These are phyloP conservation scores for Leucophenga maculata DNA, from an alignment of 2,888 invertebrate species.

Conservation along the genomic window DNA sequence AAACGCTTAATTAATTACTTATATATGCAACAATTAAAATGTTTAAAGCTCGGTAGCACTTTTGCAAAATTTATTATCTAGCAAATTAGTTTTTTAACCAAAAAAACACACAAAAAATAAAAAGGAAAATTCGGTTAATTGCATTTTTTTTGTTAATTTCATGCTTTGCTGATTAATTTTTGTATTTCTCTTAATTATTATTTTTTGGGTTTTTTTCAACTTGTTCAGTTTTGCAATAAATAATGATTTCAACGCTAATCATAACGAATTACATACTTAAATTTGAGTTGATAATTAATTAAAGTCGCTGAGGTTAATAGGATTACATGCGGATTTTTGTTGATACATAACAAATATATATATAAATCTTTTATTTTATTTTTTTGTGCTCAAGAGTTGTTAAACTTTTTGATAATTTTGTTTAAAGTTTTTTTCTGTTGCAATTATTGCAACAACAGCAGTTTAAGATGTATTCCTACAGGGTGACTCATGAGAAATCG, in stretches of 20 bases:
- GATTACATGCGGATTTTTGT: slow-evolving; percentile 47
- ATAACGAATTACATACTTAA: not conserved
- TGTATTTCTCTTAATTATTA: not conserved
- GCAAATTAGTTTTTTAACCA: slow-evolving; percentile 8
- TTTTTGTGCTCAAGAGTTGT: not conserved
- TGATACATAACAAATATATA: no score
- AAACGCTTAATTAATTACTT: slow-evolving; percentile 14
- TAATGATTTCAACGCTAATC: not conserved
- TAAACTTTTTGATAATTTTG: no score
- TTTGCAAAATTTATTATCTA: not conserved
- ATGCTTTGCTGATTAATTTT: not conserved
- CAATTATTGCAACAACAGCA: slow-evolving; percentile 25
- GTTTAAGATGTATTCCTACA: slow-evolving; percentile 3
- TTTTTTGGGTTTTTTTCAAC: not conserved
- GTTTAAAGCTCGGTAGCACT: slow-evolving; percentile 6
- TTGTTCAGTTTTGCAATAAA: slow-evolving; percentile 3
- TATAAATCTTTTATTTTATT: not conserved
- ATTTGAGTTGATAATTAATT: slow-evolving; percentile 48
- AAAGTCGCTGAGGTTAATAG: slow-evolving; percentile 55
- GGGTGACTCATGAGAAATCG: no score
- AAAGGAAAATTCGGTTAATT: not conserved
- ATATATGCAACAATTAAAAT: slow-evolving; percentile 16
- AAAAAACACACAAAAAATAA: not conserved
- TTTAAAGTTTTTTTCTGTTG: not conserved
- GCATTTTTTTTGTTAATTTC: not conserved